These are phyloP conservation scores for Pagrus major DNA, from an alignment of 2,113 vertebrate species.

Conservation along the genomic window DNA sequence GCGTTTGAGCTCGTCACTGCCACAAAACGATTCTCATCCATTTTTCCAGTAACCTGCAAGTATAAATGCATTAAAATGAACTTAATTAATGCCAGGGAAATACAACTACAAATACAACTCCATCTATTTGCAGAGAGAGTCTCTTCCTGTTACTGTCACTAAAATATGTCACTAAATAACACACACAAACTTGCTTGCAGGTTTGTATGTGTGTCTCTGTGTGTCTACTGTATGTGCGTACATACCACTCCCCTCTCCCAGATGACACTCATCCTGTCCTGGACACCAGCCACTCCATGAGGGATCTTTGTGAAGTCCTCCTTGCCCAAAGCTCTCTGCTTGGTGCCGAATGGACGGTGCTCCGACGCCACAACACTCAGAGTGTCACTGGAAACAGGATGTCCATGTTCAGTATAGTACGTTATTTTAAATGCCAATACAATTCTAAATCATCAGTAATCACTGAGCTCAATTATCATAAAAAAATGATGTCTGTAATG, in stretches of 20 bases:
- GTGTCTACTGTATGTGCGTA: slow-evolving; percentile 10
- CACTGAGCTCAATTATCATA: too few relatives aligned
- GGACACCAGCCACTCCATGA: slow-evolving; percentile 93
- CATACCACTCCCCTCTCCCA: slow-evolving; percentile 98
- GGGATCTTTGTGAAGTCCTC: slow-evolving; percentile 99
- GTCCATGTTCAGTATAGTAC: background rate
- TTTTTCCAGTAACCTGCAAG: slow-evolving; percentile 95
- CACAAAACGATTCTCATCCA: slow-evolving; percentile 98
- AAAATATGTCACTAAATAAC: background rate
- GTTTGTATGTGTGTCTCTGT: slow-evolving; percentile 17
- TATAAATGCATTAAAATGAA: background rate
- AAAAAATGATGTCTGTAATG: background rate
- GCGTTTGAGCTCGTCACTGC: slow-evolving; percentile 97
- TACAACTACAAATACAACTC: too few relatives aligned
- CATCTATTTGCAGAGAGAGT: too few relatives aligned
- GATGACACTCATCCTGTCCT: slow-evolving; percentile 97
- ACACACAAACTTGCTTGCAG: background rate
- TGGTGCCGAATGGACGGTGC: slow-evolving; percentile 94
- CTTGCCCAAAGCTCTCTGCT: slow-evolving; percentile 97
- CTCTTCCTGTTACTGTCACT: too few relatives aligned
- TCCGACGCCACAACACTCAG: slow-evolving; percentile 95
- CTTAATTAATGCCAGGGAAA: background rate
- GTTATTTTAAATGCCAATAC: background rate
- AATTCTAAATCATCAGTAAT: background rate
- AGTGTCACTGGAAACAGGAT: slow-evolving; percentile 87